Base-by-base conservation (phyloP, 2,797 vertebrate genomes). In the Varecia variegata region DNA sequence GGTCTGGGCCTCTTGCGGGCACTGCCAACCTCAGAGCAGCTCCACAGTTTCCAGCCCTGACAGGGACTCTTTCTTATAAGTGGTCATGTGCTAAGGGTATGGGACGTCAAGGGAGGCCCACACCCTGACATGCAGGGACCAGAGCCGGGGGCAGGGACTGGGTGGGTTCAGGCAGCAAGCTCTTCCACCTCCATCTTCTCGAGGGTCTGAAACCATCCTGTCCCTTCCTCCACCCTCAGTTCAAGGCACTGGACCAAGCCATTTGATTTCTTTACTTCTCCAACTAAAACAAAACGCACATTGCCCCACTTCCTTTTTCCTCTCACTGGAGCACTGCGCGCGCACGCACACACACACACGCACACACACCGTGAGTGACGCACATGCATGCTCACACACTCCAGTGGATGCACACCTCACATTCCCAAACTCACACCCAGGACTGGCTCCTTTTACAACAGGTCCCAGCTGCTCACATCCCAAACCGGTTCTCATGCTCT, bases 11-110 rank as follows among this genome's bases (percentile, higher is more conserved):
- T 96, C 97, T 79, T 71, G 60, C 0, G 52, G 87, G 88, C 70
- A 93, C 88, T 95, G 92, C 93, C 95, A 96, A 71, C 74, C 94
- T 88, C 88, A 76, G 80, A 76, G 90, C 65, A 81, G 94, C 96
- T 71, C 93, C 13, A 18, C 93, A 71, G 92, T 80, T 96, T 93
- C 94, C 97, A 94, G 95, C 71, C 89, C 86, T 68, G 93, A 97
- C 97, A 97, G 97, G 97, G 85, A 94, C 90, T 97, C 97, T 97
- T 97, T 97, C 92, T 97, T 96, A 43, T 13, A 73, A 92, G 94
- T 4, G 54, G 95, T 96, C 95, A 95, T 95, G 97, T 88, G 96
- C 87, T 89, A 83, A 92, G 86, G 93, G 76, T 52, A 91, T 12
- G 1, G 79, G 93, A 91, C 3, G 68, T 71, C 89, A 94, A 58